Evolutionary conservation across 2,113 vertebrate species (phyloP), one percentile per base, ranked within the genome.

Genomic region (Rutilus rutilus): DNA sequence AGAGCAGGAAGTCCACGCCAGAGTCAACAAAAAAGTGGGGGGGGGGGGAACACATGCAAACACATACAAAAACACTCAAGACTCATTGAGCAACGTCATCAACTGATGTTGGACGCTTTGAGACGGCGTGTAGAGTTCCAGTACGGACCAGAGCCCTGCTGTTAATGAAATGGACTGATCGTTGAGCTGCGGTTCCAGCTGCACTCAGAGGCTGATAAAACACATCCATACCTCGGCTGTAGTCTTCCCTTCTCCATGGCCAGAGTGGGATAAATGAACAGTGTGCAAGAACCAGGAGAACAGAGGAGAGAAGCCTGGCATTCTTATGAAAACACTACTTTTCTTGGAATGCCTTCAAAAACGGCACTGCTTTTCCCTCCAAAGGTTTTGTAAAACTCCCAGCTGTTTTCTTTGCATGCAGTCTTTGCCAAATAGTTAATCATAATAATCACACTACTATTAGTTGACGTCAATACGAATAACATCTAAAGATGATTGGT

Each of bases 401-500:
- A 77, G 86, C 88, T 93, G 91, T 92, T 94, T 93, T 92, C 90
- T 90, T 87, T 87, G 87, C 89, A 60, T 76, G 83, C 77, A 30
- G 36, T 91, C 87, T 78, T 78, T 25, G 91, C 93, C 92, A 93
- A 90, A 91, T 83, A 89, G 88, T 91, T 92, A 87, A 92, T 89
- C 62, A 85, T 88, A 90, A 88, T 90, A 91, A 92, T 86, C 93
- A 89, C 90, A 90, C 86, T 90, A 91, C 90, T 90, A 89, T 90
- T 19, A 78, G 89, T 89, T 91, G 92, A 93, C 91, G 91, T 93
- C 91, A 93, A 89, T 90, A 86, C 86, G 87, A 93, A 90, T 86
- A 90, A 88, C 89, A 81, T 82, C 88, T 84, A 82, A 91, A 90
- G 82, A 83, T 77, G 89, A 90, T 89, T 91, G 86, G 82, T 88